Evolutionary conservation across 2,888 invertebrate species (phyloP).

Genomic region (Hetaerina titia): DNA sequence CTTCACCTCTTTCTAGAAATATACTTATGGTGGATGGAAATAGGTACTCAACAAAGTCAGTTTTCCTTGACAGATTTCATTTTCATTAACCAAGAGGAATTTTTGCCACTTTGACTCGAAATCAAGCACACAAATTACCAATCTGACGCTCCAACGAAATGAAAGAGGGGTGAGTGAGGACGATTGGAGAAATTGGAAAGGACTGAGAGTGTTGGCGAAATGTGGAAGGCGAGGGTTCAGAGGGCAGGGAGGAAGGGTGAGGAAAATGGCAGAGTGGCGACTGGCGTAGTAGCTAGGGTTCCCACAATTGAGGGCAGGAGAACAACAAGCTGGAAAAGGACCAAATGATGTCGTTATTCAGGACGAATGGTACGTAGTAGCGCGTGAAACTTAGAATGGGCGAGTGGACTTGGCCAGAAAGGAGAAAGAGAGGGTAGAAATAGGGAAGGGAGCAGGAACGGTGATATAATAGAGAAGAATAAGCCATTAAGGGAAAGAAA

Average conservation of each 20-base stretch:
- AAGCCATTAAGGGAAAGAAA: background rate
- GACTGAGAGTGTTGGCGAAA: background rate
- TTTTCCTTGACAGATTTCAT: too few species aligned
- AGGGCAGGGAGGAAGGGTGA: background rate
- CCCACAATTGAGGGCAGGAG: slow-evolving; percentile 44
- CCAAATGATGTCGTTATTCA: slow-evolving; percentile 62
- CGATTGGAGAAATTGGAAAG: background rate
- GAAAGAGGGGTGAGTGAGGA: background rate
- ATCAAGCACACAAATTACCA: background rate
- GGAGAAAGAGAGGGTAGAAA: background rate
- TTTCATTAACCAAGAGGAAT: too few species aligned
- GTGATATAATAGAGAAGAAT: background rate
- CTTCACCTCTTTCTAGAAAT: too few species aligned
- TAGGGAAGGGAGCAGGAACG: background rate
- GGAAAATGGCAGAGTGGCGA: background rate
- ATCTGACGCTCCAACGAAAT: background rate
- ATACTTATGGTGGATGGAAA: too few species aligned
- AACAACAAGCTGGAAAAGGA: slow-evolving; percentile 63
- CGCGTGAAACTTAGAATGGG: slow-evolving; percentile 49
- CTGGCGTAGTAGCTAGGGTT: background rate
- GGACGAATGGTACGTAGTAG: slow-evolving; percentile 41
- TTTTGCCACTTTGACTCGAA: background rate
- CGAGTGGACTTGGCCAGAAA: slow-evolving; percentile 14
- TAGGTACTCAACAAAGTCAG: too few species aligned
- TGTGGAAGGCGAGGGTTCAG: background rate